Conservation (phyloP, 2,888 invertebrate species). For the Theristus sp. region DNA sequence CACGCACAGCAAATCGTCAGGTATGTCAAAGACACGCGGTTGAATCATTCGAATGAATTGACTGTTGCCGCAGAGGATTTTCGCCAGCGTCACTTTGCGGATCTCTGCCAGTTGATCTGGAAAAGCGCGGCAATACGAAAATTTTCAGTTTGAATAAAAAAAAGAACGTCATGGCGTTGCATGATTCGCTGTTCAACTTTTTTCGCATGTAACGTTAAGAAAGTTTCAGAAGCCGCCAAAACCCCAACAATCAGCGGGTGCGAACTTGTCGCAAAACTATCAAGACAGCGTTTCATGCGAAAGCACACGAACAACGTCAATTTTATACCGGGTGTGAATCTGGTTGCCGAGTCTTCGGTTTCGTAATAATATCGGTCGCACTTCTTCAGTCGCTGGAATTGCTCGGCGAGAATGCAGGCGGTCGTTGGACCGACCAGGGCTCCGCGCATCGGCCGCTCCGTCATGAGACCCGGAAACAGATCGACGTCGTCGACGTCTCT, state of each 20-base stretch:
- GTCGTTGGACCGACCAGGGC: conserved; percentile 73
- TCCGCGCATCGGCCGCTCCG: conserved; percentile 56
- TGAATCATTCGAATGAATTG: conserved; percentile 66
- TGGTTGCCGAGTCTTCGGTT: conserved; percentile 16
- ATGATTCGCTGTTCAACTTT: too few relatives aligned
- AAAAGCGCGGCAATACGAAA: too few relatives aligned
- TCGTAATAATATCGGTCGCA: conserved; percentile 87
- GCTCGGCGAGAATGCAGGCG: conserved; percentile 77
- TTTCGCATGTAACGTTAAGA: too few relatives aligned
- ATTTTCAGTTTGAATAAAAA: too few relatives aligned
- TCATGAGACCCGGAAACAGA: conserved; percentile 83
- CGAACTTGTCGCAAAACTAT: background rate
- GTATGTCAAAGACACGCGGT: conserved; percentile 68
- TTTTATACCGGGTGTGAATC: conserved; percentile 26
- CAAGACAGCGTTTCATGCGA: too few relatives aligned
- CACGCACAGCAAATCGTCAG: conserved; percentile 34
- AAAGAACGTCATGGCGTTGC: too few relatives aligned
- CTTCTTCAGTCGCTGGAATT: conserved; percentile 41
- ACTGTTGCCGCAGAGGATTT: conserved; percentile 66
- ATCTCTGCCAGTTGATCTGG: conserved; percentile 54
- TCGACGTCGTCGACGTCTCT: conserved; percentile 75
- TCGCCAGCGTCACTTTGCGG: conserved; percentile 62
- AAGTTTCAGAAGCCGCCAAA: too few relatives aligned
- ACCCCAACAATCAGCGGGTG: background rate
- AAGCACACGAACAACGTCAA: too few relatives aligned